Conservation (phyloP, 1,140 invertebrate species). For the Hestina assimilis region DNA sequence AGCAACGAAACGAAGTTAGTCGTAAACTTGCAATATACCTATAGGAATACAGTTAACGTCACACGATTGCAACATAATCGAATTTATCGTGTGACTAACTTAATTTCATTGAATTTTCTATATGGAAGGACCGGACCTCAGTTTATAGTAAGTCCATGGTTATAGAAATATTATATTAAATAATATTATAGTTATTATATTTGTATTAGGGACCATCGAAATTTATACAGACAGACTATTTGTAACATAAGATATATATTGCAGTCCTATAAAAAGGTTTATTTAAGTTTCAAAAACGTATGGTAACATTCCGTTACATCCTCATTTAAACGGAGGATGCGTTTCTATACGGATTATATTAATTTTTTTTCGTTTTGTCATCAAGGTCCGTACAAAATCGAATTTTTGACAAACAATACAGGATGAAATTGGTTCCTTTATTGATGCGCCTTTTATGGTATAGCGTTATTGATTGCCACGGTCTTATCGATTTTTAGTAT, state of each 20-base stretch:
- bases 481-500: constrained; percentile 1
- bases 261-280: constrained; percentile 41
- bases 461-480: constrained; percentile 42
- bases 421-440: constrained; percentile 72
- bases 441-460: constrained; percentile 57
- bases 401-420: constrained; percentile 74
- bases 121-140: too few species aligned
- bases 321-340: constrained; percentile 12
- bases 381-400: constrained; percentile 63
- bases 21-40: too few species aligned
- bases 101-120: too few species aligned
- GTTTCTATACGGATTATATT: constrained; percentile 9
- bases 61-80: too few species aligned
- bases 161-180: too few species aligned
- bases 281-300: constrained; percentile 34
- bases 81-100: too few species aligned
- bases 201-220: too few species aligned
- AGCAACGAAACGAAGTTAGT: too few species aligned
- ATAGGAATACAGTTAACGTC: too few species aligned
- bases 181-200: too few species aligned
- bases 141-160: too few species aligned
- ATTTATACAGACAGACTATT: not conserved
- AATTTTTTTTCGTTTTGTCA: constrained; percentile 41
- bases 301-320: constrained; percentile 39
- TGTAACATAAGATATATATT: not conserved